Base-by-base conservation (phyloP, 1,140 invertebrate species). In the Panagrolaimus sp. region DNA sequence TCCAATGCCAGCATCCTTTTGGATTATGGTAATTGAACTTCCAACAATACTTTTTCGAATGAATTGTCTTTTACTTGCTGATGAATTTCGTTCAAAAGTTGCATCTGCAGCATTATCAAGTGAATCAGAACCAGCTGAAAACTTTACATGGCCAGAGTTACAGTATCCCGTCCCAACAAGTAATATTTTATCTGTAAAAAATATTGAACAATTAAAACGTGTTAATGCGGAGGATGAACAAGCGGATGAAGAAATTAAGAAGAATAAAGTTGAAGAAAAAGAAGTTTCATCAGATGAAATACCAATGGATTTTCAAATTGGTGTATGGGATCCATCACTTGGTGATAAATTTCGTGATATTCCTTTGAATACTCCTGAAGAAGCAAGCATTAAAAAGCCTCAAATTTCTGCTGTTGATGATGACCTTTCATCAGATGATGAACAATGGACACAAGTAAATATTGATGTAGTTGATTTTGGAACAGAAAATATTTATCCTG, bases 1-100 rank as follows among this genome's bases (percentile, higher is more conserved):
- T 87, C 93, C 94, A 1, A 96, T 98, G 84, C 90, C 92, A 0
- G 69, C 94, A 0, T 93, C 93, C 5, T 85, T 98, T 5, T 99
- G 96, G 96, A 88, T 93, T 70, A 92, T 96, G 81, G 92, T 93
- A 1, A 93, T 98, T 9, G 96, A 92, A 76, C 83, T 99, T 61
- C 96, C 96, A 4, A 94, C 93, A 74, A 91, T 98, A 66, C 84
- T 98, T 0, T 80, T 79, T 23, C 77, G 80, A 72, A 88, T 96
- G 27, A 98, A 98, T 84, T 91, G 90, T 1, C 85, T 99, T 0
- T 86, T 98, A 0, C 84, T 98, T 65, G 92, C 93, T 8, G 92
- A 98, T 85, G 91, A 97, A 83, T 90, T 98, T 57, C 87, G 95
- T 11, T 87, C 88, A 46, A 87, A 88, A 64, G 91, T 95, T 0